Base-by-base conservation (phyloP, 2,888 invertebrate species). In the Sycophila texana region DNA sequence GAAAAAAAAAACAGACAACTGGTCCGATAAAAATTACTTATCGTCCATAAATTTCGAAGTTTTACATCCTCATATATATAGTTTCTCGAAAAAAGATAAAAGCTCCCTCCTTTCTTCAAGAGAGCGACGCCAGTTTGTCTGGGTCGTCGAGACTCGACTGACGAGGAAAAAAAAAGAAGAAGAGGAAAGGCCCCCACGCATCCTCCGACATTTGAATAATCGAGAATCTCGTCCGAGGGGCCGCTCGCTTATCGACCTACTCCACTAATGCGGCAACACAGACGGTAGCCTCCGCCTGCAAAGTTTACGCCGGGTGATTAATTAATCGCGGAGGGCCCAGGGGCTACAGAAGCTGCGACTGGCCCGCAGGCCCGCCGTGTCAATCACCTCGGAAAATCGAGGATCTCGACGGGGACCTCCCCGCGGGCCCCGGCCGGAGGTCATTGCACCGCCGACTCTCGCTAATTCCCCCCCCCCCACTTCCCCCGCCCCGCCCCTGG, bases 231-330 rank as follows among this genome's bases (percentile, higher is more conserved):
- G n/a, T n/a, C n/a, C n/a, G 14, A 4, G 20, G 47, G 58, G 55
- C 53, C 61, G 73, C n/a, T n/a, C 20, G 22, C 66, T 20, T 30
- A 51, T 68, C 75, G 68, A 68, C 67, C 68, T 75, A 75, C 75
- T 75, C 60, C 30, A 60, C 67, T 61, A 75, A 74, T 1, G 39
- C 30, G 30, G 30, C 30, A 7, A 7, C 30, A 7, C 10, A 39
- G 14, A 22, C 39, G 53, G 16, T 63, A 61, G n/a, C 71, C 12
- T 3, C 14, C 20, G 13, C 57, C 2, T 3, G 61, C 61, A 39
- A 10, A n/a, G 63, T 70, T 63, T 76, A 58, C 22, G 30, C 26
- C 30, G 18, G 55, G 0, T 55, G 61, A 76, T 76, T 61, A 76
- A 63, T 76, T 70, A 39, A 73, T 73, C 55, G 39, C 13, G 22